These are phyloP conservation scores for Nothura maculosa DNA, from an alignment of 2,797 vertebrate species.

Conservation along the genomic window DNA sequence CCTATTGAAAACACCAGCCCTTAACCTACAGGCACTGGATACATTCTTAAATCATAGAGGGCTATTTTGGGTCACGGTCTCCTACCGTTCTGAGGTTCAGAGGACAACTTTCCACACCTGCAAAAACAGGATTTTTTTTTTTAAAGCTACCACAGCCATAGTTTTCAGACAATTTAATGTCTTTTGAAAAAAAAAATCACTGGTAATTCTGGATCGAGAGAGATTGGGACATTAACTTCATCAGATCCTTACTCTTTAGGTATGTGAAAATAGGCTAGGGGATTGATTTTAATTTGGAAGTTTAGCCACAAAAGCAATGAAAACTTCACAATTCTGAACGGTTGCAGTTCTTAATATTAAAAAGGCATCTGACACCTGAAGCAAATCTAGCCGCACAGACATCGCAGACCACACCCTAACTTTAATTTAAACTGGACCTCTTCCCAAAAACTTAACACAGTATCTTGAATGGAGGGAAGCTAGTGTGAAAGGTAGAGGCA, in stretches of 20 bases:
- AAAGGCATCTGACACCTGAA: constrained; percentile 58
- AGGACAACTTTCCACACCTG: constrained; percentile 25
- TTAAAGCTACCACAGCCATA: not conserved
- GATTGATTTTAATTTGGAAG: not conserved
- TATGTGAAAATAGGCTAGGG: not conserved
- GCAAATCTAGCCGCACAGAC: constrained; percentile 53
- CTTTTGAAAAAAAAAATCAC: not conserved
- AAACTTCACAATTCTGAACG: constrained; percentile 19
- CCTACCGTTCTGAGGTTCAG: not conserved
- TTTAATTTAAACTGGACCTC: constrained; percentile 33
- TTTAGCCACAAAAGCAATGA: constrained; percentile 43
- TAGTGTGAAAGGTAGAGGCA: constrained; percentile 51
- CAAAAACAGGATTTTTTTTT: not conserved
- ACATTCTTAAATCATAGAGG: constrained; percentile 40
- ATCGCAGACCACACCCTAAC: constrained; percentile 24
- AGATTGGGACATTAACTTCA: not conserved
- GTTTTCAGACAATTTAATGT: not conserved
- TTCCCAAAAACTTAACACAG: constrained; percentile 14
- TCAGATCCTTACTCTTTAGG: not conserved
- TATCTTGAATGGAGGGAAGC: constrained; percentile 29
- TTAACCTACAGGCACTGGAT: constrained; percentile 51
- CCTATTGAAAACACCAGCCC: constrained; percentile 40
- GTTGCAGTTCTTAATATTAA: constrained; percentile 17
- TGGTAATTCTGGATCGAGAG: not conserved
- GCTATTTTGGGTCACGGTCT: not conserved